Percentiles rank a stretch among this genome's conserved stretches.
Conservation (phyloP, 64 coral and sea anemone genomes). For the Cladopsammia gracilis region DNA sequence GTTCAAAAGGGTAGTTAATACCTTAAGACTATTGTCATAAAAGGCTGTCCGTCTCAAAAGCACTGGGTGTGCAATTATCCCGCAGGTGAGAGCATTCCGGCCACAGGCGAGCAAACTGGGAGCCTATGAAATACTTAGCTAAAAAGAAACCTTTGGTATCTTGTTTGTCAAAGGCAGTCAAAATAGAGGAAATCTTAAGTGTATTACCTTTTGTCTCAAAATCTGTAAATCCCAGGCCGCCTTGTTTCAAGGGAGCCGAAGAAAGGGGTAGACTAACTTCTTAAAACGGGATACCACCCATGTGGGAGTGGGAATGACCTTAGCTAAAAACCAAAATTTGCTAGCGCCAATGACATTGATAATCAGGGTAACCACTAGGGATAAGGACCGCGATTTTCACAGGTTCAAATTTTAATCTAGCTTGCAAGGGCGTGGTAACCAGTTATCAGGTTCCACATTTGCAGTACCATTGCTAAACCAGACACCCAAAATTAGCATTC, state of each 20-base stretch:
- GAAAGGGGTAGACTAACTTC: neutral
- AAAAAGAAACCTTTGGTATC: no score
- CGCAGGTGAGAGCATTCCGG: neutral
- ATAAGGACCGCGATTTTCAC: neutral
- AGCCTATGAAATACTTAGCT: no score
- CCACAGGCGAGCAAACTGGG: neutral
- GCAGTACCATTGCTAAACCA: neutral
- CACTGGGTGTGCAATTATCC: no score
- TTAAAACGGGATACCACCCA: neutral
- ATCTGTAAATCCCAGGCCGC: neutral
- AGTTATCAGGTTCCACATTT: neutral
- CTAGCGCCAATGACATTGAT: neutral
- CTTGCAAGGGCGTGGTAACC: neutral
- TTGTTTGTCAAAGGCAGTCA: no score
- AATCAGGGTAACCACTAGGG: neutral
- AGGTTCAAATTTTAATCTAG: neutral
- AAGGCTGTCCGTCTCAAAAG: no score
- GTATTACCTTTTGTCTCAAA: no score
- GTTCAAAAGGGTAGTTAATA: no score
- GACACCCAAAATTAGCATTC: constrained; percentile 22
- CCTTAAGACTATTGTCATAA: no score
- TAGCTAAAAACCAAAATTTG: neutral
- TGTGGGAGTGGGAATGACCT: neutral
- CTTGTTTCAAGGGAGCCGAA: neutral
- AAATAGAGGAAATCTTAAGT: no score